Base-by-base conservation (phyloP, 2,113 vertebrate genomes). In the Sphyrna mokarran region DNA sequence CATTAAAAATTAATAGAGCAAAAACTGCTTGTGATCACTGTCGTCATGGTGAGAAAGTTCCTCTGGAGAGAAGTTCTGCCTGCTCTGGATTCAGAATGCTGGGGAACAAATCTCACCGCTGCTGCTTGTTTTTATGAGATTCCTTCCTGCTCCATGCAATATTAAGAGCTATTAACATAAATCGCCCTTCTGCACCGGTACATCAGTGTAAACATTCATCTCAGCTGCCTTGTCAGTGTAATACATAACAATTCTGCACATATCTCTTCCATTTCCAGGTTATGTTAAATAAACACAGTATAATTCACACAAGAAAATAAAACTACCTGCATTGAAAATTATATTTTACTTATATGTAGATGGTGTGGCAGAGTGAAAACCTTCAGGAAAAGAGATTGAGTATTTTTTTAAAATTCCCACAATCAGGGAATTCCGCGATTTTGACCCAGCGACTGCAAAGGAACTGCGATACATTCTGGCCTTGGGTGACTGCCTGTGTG, bases 1-100 rank as follows among this genome's bases (percentile, higher is more conserved):
- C 93, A 95, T 95, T 95, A 95, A 95, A 95, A 43, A 95, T 95
- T 95, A 95, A 95, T 95, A 40, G 93, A 72, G 40, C 93, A 95
- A 69, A 95, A 95, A 95, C 93, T 69, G 93, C 40, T 69, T 43
- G 66, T 72, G 93, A 95, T 72, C 93, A 29, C 66, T 95, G 93
- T 95, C 68, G 93, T 95, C 93, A 95, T 95, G 93, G 93, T 70
- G 93, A 95, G 68, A 70, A 72, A 16, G 37, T 40, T 69, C 48
- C 93, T 72, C 93, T 8, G 22, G 93, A 95, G 93, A 93, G 68
- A 43, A 95, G 20, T 68, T 48, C 68, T 72, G 68, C 93, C 40
- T 72, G 37, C 10, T 43, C 66, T 72, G 66, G 93, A 9, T 63
- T 95, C 93, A 72, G 93, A 95, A 22, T 93, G 63, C 61, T 37